phyloP scores from a whole-genome alignment of 1,140 invertebrate species.

The Philaenus spumarius region DNA sequence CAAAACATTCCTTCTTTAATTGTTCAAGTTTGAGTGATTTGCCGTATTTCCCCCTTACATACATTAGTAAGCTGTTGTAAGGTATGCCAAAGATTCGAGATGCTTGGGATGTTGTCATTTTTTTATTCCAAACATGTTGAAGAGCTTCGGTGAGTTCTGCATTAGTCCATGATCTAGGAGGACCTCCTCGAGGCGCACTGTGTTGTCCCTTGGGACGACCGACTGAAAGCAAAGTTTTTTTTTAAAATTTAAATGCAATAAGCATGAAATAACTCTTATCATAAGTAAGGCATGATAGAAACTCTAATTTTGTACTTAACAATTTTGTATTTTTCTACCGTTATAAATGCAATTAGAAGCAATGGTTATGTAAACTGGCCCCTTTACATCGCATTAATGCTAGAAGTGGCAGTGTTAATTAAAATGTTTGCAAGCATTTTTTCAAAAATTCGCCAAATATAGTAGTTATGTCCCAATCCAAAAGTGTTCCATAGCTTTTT shows the following conservation, averaged over 20 bases:
- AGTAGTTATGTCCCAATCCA: no score
- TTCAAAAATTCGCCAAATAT: no score
- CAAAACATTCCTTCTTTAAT: constrained; percentile 77
- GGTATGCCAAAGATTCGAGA: constrained; percentile 84
- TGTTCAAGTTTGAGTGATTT: constrained; percentile 83
- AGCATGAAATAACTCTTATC: no score
- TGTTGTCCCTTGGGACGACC: constrained; percentile 78
- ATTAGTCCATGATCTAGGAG: constrained; percentile 84
- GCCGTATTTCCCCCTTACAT: constrained; percentile 86
- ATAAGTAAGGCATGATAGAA: no score
- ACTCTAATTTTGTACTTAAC: no score
- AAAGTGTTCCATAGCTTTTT: no score
- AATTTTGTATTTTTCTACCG: no score
- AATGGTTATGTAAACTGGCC: no score
- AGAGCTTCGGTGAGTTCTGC: constrained; percentile 80
- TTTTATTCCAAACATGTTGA: constrained; percentile 88
- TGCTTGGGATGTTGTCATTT: constrained; percentile 90
- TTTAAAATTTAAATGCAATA: background rate
- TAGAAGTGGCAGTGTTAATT: no score
- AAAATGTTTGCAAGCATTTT: no score
- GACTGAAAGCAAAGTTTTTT: constrained; percentile 38
- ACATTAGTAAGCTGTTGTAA: constrained; percentile 86
- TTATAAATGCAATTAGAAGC: no score
- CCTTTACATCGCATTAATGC: no score
- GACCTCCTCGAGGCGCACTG: constrained; percentile 78